Evolutionary conservation across 1,140 invertebrate genomes (phyloP).

Genomic region (Drosophila paulistorum): DNA sequence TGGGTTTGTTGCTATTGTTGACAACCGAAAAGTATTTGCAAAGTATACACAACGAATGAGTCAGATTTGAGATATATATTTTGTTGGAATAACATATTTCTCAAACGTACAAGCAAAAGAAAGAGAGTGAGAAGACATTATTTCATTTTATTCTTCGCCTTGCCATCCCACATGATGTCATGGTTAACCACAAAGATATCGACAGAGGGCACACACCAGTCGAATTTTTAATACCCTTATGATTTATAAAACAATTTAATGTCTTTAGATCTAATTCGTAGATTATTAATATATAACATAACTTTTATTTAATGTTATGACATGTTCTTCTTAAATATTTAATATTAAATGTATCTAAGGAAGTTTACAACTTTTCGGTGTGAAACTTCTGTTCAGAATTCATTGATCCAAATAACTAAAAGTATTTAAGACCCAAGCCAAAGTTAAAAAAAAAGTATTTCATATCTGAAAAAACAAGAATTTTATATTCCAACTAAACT

Average conservation of each 20-base stretch:
- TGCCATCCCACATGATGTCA: slow-evolving; percentile 46
- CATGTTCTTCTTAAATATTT: no score
- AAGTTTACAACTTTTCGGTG: no score
- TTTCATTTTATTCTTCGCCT: neutral
- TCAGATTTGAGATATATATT: slow-evolving; percentile 34
- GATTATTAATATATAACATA: no score
- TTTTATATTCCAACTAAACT: no score
- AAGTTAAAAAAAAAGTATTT: no score
- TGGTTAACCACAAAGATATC: slow-evolving; percentile 15
- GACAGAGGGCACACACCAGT: slow-evolving; percentile 21
- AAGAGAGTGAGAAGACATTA: neutral
- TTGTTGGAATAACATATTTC: slow-evolving; percentile 24
- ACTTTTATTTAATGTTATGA: no score
- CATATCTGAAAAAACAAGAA: no score
- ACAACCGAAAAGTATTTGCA: slow-evolving; percentile 56
- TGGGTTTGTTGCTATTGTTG: slow-evolving; percentile 33
- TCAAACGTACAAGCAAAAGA: neutral
- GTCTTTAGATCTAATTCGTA: no score
- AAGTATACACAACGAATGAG: slow-evolving; percentile 53
- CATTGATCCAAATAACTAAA: no score
- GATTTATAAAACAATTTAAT: neutral
- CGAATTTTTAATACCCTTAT: neutral
- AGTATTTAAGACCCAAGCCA: no score
- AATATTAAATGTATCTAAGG: no score
- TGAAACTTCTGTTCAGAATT: no score